A percentile compares a stretch with the other conserved stretches of the same genome.
Evolutionary conservation across 2,113 vertebrate genomes (phyloP).

Genomic region (Agapornis roseicollis): DNA sequence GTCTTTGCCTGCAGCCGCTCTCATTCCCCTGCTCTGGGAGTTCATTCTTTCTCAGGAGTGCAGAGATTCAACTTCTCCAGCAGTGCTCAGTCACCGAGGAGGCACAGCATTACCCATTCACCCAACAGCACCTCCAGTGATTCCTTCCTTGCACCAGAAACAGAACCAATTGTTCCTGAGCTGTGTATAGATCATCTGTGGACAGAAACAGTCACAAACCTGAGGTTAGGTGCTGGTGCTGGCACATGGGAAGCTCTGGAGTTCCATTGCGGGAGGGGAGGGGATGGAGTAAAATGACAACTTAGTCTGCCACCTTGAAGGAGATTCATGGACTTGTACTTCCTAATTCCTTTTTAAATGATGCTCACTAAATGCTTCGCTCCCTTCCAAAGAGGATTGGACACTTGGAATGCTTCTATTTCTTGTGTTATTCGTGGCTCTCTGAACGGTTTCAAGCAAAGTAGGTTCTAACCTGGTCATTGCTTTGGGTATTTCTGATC

Average conservation of each 20-base stretch:
- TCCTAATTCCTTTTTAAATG: neutral
- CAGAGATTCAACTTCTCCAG: slow-evolving; percentile 91
- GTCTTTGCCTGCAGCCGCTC: slow-evolving; percentile 82
- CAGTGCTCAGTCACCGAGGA: slow-evolving; percentile 79
- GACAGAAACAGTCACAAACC: slow-evolving; percentile 80
- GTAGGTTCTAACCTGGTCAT: neutral
- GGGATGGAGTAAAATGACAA: neutral
- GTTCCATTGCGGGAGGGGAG: fast-evolving
- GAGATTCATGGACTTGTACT: neutral
- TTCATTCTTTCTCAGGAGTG: slow-evolving; percentile 88
- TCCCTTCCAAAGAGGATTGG: neutral
- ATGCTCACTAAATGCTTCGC: neutral
- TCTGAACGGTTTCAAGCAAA: neutral
- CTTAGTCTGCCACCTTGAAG: neutral
- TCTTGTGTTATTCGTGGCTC: neutral
- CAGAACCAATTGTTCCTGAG: slow-evolving; percentile 90
- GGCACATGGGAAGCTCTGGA: neutral
- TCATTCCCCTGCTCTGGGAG: slow-evolving; percentile 93
- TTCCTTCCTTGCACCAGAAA: slow-evolving; percentile 81
- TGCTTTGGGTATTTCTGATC: neutral
- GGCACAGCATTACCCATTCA: slow-evolving; percentile 81
- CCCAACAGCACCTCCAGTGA: slow-evolving; percentile 83
- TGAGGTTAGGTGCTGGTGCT: slow-evolving; percentile 72
- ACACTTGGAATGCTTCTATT: neutral
- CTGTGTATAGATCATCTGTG: slow-evolving; percentile 96